Evolutionary conservation across 2,113 vertebrate genomes (phyloP).

Genomic region (Lepus europaeus): DNA sequence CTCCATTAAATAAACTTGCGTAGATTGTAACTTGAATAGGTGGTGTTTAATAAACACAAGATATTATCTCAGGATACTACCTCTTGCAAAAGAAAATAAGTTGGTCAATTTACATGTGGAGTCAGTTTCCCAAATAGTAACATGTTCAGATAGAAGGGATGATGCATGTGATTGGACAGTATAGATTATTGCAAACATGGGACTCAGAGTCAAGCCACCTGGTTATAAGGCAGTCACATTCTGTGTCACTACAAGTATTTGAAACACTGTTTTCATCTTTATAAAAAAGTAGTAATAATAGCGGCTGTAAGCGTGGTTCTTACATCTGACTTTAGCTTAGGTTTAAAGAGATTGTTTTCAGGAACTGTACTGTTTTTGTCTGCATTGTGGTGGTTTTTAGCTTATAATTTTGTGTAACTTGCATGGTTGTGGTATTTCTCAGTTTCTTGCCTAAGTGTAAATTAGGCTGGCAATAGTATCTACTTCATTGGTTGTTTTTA

Average conservation of each 20-base stretch:
- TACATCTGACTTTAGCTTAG: not conserved
- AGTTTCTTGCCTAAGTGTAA: not conserved
- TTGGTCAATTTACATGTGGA: not conserved
- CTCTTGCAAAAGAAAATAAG: not conserved
- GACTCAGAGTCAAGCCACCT: not conserved
- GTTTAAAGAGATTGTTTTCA: slow-evolving; percentile 44
- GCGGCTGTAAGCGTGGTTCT: not conserved
- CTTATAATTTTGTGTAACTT: not conserved
- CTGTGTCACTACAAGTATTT: not conserved
- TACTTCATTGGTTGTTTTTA: not conserved
- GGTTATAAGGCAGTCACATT: not conserved
- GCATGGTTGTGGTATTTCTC: not conserved
- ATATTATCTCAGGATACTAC: not conserved
- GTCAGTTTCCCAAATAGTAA: slow-evolving; percentile 46
- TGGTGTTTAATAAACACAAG: not conserved
- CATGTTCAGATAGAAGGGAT: slow-evolving; percentile 12
- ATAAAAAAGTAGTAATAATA: not conserved
- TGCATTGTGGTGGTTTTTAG: slow-evolving; percentile 35
- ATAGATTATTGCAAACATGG: not conserved
- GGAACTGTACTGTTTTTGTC: slow-evolving; percentile 18
- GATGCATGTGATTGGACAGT: not conserved
- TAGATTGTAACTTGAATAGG: not conserved
- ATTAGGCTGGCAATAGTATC: not conserved
- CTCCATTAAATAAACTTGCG: slow-evolving; percentile 2
- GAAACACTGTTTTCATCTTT: slow-evolving; percentile 27